Evolutionary conservation across 2,797 vertebrate species (phyloP), one percentile per base, ranked within the genome.

Genomic region (Lophotriccus pileatus): DNA sequence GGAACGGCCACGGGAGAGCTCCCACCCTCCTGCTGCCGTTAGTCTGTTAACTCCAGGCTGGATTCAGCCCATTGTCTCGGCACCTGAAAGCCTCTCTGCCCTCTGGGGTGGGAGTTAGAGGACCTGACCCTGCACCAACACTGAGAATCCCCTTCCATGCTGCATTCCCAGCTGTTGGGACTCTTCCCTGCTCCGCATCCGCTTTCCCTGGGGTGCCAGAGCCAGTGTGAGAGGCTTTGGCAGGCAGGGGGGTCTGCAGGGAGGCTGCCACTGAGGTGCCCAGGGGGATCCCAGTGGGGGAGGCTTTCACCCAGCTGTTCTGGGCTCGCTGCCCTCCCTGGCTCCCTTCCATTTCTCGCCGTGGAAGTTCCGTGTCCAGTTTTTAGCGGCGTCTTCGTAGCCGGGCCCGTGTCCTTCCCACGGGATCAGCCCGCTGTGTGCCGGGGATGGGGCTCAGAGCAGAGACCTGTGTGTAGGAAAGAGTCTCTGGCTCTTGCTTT

Each of bases 351-450:
- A 5, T 22, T 47, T 49, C 32, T 84, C 30, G 27, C 64, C 2
- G 0, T 39, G 6, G 8, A 14, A 58, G 60, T 41, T 70, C 21
- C 14, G 4, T 6, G 30, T 24, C 24, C 20, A 3, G 4, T 28
- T 47, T 73, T 22, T 12, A 12, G 66, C 3, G 1, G 18, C 4
- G 0, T 36, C 56, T 66, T 22, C 34, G 55, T 30, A 14, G 56
- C 6, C 0, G 0, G 39, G n/a, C 49, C 44, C 0, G 0, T 9
- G 27, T 43, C 27, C 39, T 66, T 27, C 36, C 39, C 0, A 0
- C 0, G 3, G 62, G 80, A 79, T 20, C 50, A 21, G 14, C 72
- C 64, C 0, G 0, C 64, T 34, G 30, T 0, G 1, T 19, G 52
- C 49, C 0, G 1, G 36, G 55, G 23, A 9, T 10, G 14, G 52